A percentile compares a stretch with the other conserved stretches of the same genome.
Evolutionary conservation across 1,140 invertebrate species (phyloP).

Genomic region (Choristoneura fumiferana): DNA sequence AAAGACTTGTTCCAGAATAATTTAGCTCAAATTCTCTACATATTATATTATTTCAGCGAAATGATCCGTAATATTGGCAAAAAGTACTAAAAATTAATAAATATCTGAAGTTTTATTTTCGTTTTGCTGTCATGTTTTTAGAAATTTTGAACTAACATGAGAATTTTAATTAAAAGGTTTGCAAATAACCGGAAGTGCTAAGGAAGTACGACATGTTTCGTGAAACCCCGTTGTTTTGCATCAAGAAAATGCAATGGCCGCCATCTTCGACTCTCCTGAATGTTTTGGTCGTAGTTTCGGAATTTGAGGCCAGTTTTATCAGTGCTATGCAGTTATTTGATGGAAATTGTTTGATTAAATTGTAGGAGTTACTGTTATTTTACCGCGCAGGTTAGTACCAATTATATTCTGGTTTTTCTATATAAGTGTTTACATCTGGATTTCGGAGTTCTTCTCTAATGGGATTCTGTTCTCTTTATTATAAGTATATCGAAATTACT

Average conservation of each 20-base stretch:
- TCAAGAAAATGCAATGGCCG: constrained; percentile 78
- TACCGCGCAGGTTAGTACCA: constrained; percentile 60
- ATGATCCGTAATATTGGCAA: background rate
- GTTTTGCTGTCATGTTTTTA: background rate
- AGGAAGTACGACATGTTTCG: constrained; percentile 66
- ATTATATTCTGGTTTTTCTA: constrained; percentile 57
- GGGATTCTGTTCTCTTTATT: constrained; percentile 55
- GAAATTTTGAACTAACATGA: no score
- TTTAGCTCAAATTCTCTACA: background rate
- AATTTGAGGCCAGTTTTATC: constrained; percentile 69
- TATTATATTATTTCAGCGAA: background rate
- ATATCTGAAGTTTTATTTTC: background rate
- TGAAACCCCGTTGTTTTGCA: constrained; percentile 79
- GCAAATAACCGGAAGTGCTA: constrained; percentile 49
- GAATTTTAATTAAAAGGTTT: background rate
- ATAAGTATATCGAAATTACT: background rate
- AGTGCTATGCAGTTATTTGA: constrained; percentile 72
- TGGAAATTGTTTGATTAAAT: constrained; percentile 65
- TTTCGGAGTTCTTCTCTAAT: constrained; percentile 66
- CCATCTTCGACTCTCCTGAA: constrained; percentile 78
- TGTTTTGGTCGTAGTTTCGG: constrained; percentile 78
- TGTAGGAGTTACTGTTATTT: constrained; percentile 54
- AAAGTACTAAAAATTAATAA: background rate
- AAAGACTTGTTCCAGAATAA: constrained; percentile 15
- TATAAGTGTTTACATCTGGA: constrained; percentile 77